Base-by-base conservation (phyloP, 1,140 invertebrate species). In the Penaeus indicus region DNA sequence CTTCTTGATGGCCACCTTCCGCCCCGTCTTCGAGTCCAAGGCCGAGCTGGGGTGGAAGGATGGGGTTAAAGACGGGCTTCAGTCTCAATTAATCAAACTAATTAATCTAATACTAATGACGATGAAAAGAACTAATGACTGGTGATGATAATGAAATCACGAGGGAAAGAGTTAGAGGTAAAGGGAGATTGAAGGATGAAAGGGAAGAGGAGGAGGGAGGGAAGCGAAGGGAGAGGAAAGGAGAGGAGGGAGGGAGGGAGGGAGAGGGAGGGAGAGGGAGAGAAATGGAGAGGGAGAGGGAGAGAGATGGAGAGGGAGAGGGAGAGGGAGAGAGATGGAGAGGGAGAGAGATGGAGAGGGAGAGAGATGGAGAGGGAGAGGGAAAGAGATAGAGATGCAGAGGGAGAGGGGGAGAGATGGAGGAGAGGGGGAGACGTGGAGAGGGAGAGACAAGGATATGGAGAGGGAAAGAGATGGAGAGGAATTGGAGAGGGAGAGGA, bases 1-100 rank as follows among this genome's bases (percentile, higher is more conserved):
- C 93, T 99, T 99, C 93, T 99, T 99, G 88, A 99, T 99, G 5
- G 98, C 98, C 69, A 99, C 98, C 95, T 98, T 97, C 89, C 95
- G 95, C 89, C 90, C 92, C 91, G 62, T 96, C 79, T 94, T 93
- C 27, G 94, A 95, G 91, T 97, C 96, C 69, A 96, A 93, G 4
- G 97, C 96, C 32, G 97, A 97, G 92, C 97, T 97, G 92, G 22
- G 32, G 47, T 0, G 25, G 60, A 91, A 95, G 94, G 91, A 89
- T 85, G 69, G 18, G 27, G 21, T 42, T 18, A 19, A 11, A 10
- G 38, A 11, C 19, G 25, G 16, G 63, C 54, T 21, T 22, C 21
- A 38, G 32, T 78, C 38, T 38, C 5, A 38, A 38, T 38, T 5
- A 38, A 38, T 38, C 38, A 38, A 1, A 38, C 38, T 38, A 1